phyloP scores from a whole-genome alignment of 2,113 vertebrate species.

The Pedionomus torquatus region DNA sequence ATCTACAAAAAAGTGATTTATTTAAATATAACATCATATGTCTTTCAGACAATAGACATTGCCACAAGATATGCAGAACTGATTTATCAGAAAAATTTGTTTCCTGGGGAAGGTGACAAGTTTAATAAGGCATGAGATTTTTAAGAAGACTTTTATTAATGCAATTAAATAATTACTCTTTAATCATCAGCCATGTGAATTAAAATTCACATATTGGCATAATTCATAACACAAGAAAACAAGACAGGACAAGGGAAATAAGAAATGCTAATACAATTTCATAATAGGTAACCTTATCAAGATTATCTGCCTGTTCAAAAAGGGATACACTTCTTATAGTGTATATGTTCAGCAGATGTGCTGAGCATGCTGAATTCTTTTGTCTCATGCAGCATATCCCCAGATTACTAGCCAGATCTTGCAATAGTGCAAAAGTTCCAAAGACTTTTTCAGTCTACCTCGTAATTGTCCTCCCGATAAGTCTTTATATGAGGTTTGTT shows the following conservation, averaged over 20 bases:
- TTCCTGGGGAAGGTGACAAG: not conserved
- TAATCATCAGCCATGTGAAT: not conserved
- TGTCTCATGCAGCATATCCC: not conserved
- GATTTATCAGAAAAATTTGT: slow-evolving; percentile 13
- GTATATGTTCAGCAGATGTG: not conserved
- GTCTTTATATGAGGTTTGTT: not conserved
- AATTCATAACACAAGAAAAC: not conserved
- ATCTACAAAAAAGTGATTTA: not conserved
- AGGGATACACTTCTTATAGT: accelerated
- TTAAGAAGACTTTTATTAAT: slow-evolving; percentile 4
- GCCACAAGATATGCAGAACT: not conserved
- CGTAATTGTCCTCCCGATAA: not conserved
- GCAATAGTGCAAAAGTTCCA: not conserved
- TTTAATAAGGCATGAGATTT: slow-evolving; percentile 6
- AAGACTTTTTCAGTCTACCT: not conserved
- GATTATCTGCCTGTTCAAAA: not conserved
- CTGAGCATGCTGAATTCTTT: not conserved
- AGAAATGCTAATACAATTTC: not conserved
- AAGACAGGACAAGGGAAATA: not conserved
- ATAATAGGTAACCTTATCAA: not conserved
- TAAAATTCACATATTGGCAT: not conserved
- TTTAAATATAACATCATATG: slow-evolving; percentile 2
- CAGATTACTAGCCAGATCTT: not conserved
- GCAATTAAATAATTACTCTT: not conserved
- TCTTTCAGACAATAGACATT: not conserved